Evolutionary conservation across 1,140 invertebrate species (phyloP).

Genomic region (Drosophila insularis): DNA sequence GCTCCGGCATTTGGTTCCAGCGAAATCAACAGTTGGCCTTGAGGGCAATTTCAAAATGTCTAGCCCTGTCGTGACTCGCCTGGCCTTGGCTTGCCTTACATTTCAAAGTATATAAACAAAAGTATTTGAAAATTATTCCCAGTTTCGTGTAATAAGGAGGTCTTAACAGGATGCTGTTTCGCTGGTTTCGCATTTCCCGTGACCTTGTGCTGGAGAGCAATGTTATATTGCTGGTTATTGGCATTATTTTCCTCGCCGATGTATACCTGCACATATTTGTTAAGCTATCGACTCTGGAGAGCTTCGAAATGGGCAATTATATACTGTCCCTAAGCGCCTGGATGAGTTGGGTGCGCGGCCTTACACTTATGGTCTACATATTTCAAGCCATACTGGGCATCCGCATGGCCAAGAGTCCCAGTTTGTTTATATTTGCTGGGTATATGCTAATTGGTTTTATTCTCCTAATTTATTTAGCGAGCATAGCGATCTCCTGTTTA

Average conservation of each 20-base stretch:
- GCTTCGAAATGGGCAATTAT: neutral
- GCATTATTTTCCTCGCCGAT: conserved; percentile 46
- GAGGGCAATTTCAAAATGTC: conserved; percentile 45
- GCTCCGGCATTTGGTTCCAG: neutral
- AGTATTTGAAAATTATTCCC: conserved; percentile 1
- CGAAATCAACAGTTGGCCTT: conserved; percentile 50
- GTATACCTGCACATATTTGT: conserved; percentile 38
- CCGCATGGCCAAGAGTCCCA: conserved; percentile 14
- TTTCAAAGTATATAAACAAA: conserved; percentile 61
- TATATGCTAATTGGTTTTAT: conserved; percentile 32
- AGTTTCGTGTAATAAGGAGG: conserved; percentile 1
- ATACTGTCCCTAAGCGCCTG: conserved; percentile 16
- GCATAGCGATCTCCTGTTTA: conserved; percentile 35
- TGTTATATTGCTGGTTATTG: conserved; percentile 33
- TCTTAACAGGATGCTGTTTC: conserved; percentile 14
- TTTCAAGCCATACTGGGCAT: conserved; percentile 40
- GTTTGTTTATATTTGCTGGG: conserved; percentile 14
- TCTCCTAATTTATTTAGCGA: conserved; percentile 15
- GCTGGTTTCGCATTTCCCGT: conserved; percentile 27
- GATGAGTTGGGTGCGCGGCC: conserved; percentile 24
- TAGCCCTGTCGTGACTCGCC: neutral
- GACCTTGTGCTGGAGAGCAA: conserved; percentile 46
- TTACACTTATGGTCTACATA: conserved; percentile 16
- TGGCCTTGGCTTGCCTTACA: conserved; percentile 15
- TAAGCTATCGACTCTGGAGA: neutral